Evolutionary conservation across 92 coral and sea anemone genomes (phyloP), one percentile per base, ranked within the genome.

Genomic region (Zoanthus sociatus): DNA sequence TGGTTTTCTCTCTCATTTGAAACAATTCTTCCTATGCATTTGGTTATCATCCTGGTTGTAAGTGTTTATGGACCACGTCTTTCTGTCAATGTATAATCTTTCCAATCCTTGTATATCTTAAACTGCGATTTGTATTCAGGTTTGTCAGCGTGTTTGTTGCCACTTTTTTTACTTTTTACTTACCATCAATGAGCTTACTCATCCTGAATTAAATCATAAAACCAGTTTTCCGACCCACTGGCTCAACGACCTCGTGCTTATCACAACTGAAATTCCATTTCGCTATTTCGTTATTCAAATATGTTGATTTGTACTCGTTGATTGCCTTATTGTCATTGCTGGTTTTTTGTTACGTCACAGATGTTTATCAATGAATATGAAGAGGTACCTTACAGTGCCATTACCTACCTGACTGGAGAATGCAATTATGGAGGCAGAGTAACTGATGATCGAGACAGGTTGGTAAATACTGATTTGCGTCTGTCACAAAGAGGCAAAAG

Each of bases 371-470:
- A 97, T 78, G 99, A 97, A 66, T 97, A 97, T 76, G 98, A 97
- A 50, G 98, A 97, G 89, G 92, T 93, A 18, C 99, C 99, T 5
- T 97, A 93, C 86, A 95, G 94, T 71, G 98, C 99, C 77, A 91
- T 97, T 79, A 97, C 99, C 17, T 97, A 97, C 87, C 90, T 97
- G 60, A 97, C 99, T 8, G 99, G 99, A 15, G 99, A 95, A 85
- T 97, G 99, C 83, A 97, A 97, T 86, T 97, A 97, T 61, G 99
- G 99, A 75, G 99, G 99, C 17, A 90, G 99, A 84, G 99, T 97
- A 45, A 97, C 99, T 17, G 99, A 97, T 81, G 99, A 97, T 84
- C 94, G 96, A 46, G 99, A 97, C 93, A 90, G 98, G 99, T 93
- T 89, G 37, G 82, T 63, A 50, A 1, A 50, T 50, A 50, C 6